Base-by-base conservation (phyloP, 2,888 invertebrate species). In the Graphium colonna region DNA sequence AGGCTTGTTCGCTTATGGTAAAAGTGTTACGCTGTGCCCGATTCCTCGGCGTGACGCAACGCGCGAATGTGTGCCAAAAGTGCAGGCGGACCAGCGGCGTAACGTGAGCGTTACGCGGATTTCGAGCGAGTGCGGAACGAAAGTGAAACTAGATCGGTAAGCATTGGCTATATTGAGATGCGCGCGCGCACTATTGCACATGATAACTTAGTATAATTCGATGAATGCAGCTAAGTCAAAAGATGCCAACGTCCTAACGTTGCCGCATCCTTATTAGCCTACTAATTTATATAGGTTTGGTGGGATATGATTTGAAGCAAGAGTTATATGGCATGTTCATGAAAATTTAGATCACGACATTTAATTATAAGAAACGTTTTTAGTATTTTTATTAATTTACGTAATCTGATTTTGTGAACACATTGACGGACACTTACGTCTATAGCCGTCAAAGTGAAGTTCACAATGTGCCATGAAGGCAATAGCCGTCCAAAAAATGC, bases 51-150 rank as follows among this genome's bases (percentile, higher is more conserved):
- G 67, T 66, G 78, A 86, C 78, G 86, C 86, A 85, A 86, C 69
- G 55, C 55, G 76, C 80, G 77, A 86, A 88, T 87, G 83, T 89
- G 78, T 87, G 88, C 86, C 86, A 85, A 84, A 86, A 86, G 76
- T 86, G 86, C 87, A 88, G 74, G 69, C 73, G 68, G 80, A 77
- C 79, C 82, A 79, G 76, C 75, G 62, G 63, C 63, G 62, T 59
- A n/a, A 60, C 55, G 38, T 56, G 61, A 62, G 57, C 58, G 60
- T 65, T 64, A 60, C 65, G 61, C 64, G 52, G 47, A 55, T 51
- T 46, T 52, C 41, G 44, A 48, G 38, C 48, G 57, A 53, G 55
- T 55, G 52, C 47, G 56, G 59, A 52, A 59, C 43, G 51, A 41
- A 53, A 56, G 57, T 57, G 57, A 52, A 58, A 57, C 56, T 55